phyloP scores from a whole-genome alignment of 1,140 invertebrate species.

The Teleopsis dalmanni region DNA sequence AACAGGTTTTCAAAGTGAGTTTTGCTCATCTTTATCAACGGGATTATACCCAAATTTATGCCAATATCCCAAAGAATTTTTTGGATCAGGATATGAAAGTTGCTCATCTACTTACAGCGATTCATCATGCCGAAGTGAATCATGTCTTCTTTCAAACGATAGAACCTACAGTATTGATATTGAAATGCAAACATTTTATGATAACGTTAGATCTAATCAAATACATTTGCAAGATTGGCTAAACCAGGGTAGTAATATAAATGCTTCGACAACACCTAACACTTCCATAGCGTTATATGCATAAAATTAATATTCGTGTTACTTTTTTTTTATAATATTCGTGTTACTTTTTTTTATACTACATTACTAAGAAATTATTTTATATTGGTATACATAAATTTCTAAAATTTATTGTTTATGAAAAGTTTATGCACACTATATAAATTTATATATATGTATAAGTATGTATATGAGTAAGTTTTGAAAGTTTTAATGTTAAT shows the following conservation, averaged over 20 bases:
- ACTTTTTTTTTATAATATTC: background rate
- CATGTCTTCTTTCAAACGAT: conserved; percentile 11
- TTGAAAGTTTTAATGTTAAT: background rate
- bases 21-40: too few relatives aligned
- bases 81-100: conserved; percentile 41
- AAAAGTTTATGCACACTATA: background rate
- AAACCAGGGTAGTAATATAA: conserved; percentile 8
- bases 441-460: background rate
- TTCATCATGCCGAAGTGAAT: conserved; percentile 19
- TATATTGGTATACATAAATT: too few relatives aligned
- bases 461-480: background rate
- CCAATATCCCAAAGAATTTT: conserved; percentile 38
- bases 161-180: conserved; percentile 46
- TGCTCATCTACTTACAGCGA: conserved; percentile 42
- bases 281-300: conserved; percentile 21
- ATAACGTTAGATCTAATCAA: conserved; percentile 31
- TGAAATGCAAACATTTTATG: conserved; percentile 49
- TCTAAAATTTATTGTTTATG: too few relatives aligned
- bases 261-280: conserved; percentile 16
- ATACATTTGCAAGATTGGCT: conserved; percentile 19
- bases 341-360: background rate
- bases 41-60: conserved; percentile 31
- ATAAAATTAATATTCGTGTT: conserved; percentile 14
- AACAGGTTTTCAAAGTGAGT: too few relatives aligned
- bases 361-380: too few relatives aligned